Percentiles rank a stretch among this genome's conserved stretches.
These are phyloP conservation scores for Phaedon cochleariae DNA, from an alignment of 2,888 invertebrate species.

Conservation along the genomic window DNA sequence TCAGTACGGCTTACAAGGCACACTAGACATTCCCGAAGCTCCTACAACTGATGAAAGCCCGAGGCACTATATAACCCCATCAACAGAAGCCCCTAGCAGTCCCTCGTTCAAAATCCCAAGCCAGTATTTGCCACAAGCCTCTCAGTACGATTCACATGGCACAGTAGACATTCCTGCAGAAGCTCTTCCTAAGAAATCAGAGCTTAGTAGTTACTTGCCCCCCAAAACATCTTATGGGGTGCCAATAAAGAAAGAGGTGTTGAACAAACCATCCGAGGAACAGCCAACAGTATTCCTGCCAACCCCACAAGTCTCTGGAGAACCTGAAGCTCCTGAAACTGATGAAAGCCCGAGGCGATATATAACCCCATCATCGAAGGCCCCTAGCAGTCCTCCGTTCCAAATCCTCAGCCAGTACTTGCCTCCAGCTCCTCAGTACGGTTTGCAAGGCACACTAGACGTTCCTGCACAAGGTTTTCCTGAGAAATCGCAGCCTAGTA, in stretches of 20 bases:
- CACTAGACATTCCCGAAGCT: neutral
- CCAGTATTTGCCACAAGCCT: neutral
- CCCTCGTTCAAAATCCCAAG: neutral
- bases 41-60: no score
- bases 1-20: neutral
- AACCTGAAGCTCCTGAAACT: neutral
- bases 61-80: neutral
- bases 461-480: neutral
- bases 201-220: neutral
- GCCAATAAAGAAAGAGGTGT: slow-evolving; percentile 84
- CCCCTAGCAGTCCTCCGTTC: neutral
- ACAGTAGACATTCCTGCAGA: neutral
- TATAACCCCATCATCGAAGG: neutral
- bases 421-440: neutral
- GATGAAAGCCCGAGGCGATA: no score
- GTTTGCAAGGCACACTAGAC: neutral
- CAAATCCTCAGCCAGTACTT: neutral
- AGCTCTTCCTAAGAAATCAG: neutral
- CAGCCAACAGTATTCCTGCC: slow-evolving; percentile 81
- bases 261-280: slow-evolving; percentile 88
- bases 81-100: neutral
- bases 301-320: slow-evolving; percentile 60
- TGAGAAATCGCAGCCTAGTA: neutral
- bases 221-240: slow-evolving; percentile 12
- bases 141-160: neutral